These are phyloP conservation scores for Phalanger gymnotis DNA, from an alignment of 2,797 vertebrate genomes.

Conservation along the genomic window DNA sequence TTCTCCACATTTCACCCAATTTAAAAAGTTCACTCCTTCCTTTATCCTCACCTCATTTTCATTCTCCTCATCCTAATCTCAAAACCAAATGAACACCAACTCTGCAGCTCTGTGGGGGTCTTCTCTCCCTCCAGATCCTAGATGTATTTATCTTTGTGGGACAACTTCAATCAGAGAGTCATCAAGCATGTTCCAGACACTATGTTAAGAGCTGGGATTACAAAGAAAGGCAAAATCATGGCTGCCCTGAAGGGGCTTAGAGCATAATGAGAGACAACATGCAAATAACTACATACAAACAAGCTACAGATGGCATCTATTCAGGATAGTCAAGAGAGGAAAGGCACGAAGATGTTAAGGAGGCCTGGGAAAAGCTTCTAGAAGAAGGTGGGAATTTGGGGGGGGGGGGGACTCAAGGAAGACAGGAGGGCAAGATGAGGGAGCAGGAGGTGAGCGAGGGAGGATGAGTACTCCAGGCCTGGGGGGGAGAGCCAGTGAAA, in stretches of 20 bases:
- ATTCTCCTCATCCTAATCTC: neutral
- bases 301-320: neutral
- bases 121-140: neutral
- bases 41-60: neutral
- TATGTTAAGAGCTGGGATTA: neutral
- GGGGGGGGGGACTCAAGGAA: neutral
- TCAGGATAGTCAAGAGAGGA: neutral
- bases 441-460: neutral
- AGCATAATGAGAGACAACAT: neutral
- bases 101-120: neutral
- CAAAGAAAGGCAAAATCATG: neutral
- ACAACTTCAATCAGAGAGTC: neutral
- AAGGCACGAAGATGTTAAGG: neutral
- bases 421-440: neutral
- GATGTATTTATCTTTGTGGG: neutral
- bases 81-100: neutral
- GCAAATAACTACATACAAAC: neutral
- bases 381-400: neutral
- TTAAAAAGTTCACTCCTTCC: neutral
- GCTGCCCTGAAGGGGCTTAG: neutral
- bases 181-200: neutral
- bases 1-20: neutral
- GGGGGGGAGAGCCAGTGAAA: neutral
- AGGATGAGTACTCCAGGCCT: neutral
- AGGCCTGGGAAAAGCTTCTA: neutral